phyloP scores from a whole-genome alignment of 2,113 vertebrate species.

The Hippocampus barbouri region DNA sequence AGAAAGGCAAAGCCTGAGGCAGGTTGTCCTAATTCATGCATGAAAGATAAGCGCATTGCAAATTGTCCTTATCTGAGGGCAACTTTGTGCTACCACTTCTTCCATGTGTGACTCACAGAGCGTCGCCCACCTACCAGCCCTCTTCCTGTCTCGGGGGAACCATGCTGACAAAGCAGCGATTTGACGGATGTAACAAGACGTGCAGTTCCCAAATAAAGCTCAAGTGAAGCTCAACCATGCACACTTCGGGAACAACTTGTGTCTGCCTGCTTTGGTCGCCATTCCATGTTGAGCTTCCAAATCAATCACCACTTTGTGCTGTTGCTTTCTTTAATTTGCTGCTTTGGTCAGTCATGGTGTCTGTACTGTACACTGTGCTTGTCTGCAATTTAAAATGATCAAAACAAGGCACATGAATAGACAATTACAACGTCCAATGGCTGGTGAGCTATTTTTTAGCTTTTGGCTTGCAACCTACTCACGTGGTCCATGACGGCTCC shows the following conservation, averaged over 20 bases:
- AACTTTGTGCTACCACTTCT: slow-evolving; percentile 2
- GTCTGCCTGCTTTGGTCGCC: neutral
- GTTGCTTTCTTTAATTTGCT: too few relatives aligned
- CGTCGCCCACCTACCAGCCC: slow-evolving; percentile 9
- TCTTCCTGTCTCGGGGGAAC: slow-evolving; percentile 29
- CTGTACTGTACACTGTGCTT: too few relatives aligned
- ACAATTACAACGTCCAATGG: too few relatives aligned
- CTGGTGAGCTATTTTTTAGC: too few relatives aligned
- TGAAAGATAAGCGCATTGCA: neutral
- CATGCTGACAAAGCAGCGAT: slow-evolving; percentile 48
- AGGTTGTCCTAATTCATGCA: neutral
- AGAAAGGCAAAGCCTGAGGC: neutral
- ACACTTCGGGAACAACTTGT: neutral
- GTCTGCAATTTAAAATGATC: too few relatives aligned
- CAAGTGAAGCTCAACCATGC: slow-evolving; percentile 19
- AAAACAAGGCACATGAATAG: too few relatives aligned
- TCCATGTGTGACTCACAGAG: slow-evolving; percentile 37
- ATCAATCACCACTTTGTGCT: too few relatives aligned
- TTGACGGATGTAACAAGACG: slow-evolving; percentile 56
- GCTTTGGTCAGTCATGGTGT: too few relatives aligned
- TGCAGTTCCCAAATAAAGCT: slow-evolving; percentile 43
- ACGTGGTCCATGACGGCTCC: too few relatives aligned
- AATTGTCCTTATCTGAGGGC: neutral
- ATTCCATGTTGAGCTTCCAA: slow-evolving; percentile 28
- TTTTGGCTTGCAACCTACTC: too few relatives aligned